Percentiles rank a stretch among this genome's conserved stretches.
Conservation (phyloP, 2,888 invertebrate species). For the Psylliodes chrysocephalus region DNA sequence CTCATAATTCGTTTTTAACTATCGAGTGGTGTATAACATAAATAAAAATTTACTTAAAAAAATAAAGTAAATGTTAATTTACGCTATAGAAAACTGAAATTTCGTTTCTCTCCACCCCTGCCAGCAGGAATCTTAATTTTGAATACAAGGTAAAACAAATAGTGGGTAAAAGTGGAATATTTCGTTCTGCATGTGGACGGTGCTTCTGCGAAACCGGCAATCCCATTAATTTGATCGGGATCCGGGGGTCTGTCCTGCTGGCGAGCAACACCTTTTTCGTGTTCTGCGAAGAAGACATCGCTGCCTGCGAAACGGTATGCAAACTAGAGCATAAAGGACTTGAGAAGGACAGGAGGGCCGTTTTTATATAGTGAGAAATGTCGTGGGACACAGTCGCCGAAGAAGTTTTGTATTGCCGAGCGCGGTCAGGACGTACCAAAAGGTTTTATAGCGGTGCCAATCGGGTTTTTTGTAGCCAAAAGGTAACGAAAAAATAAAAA, state of each 20-base stretch:
- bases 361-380: constrained; percentile 38
- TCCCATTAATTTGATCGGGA: constrained; percentile 63
- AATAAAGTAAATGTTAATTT: too few relatives aligned
- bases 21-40: too few relatives aligned
- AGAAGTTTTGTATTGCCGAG: constrained; percentile 26
- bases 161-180: constrained; percentile 64
- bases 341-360: constrained; percentile 32
- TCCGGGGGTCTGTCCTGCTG: constrained; percentile 42
- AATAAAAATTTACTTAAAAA: too few relatives aligned
- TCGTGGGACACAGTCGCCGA: constrained; percentile 34
- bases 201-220: constrained; percentile 45
- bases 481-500: not conserved
- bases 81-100: too few relatives aligned
- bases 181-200: constrained; percentile 62
- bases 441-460: not conserved
- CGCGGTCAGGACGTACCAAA: constrained; percentile 12
- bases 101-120: constrained; percentile 27
- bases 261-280: constrained; percentile 66
- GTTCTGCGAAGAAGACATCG: constrained; percentile 60
- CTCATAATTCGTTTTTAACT: too few relatives aligned
- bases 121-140: constrained; percentile 52
- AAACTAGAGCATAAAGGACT: constrained; percentile 60
- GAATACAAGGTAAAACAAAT: constrained; percentile 62
- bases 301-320: constrained; percentile 62
- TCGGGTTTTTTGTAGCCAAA: not conserved